These are phyloP conservation scores for Micronisus gabar DNA, from an alignment of 2,113 vertebrate species.

Conservation along the genomic window DNA sequence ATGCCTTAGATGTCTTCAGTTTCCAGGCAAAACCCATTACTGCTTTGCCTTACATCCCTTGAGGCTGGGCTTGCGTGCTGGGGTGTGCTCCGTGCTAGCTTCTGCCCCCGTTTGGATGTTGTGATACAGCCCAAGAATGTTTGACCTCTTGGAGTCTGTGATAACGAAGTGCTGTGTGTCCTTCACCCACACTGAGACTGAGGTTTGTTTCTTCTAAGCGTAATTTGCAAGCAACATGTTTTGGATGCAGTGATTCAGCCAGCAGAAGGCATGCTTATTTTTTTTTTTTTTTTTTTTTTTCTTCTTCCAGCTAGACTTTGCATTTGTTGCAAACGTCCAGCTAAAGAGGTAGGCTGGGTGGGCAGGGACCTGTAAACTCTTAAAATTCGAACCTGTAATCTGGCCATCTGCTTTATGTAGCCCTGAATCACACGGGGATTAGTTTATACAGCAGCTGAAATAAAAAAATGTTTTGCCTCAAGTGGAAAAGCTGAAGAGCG, in stretches of 20 bases:
- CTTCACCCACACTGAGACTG: background rate
- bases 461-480: background rate
- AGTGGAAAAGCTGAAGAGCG: background rate
- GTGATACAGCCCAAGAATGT: background rate
- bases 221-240: background rate
- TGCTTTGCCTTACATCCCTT: background rate
- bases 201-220: rapidly evolving
- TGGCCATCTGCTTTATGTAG: background rate
- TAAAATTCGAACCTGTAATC: rapidly evolving
- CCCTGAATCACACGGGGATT: background rate
- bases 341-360: background rate
- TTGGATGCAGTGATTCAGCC: background rate
- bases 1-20: background rate
- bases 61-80: background rate
- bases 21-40: background rate
- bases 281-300: background rate
- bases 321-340: rapidly evolving
- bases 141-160: background rate
- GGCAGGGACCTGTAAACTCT: background rate
- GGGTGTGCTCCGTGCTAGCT: background rate
- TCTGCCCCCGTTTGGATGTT: rapidly evolving
- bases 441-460: background rate
- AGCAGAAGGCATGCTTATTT: background rate
- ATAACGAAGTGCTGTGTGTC: background rate
- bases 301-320: background rate